Conservation (phyloP, 1,140 invertebrate species). For the Metopolophium dirhodum region DNA sequence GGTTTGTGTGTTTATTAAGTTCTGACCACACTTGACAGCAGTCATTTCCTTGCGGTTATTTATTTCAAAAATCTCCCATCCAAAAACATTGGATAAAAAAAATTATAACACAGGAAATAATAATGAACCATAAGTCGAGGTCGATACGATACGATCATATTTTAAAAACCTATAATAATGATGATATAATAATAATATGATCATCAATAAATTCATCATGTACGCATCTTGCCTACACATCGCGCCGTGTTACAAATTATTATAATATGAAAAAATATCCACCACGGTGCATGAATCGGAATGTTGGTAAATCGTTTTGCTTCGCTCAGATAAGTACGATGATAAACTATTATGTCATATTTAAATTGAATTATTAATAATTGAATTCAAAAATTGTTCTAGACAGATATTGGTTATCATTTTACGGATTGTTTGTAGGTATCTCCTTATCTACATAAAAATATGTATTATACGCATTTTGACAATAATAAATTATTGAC, state of each 20-base stretch:
- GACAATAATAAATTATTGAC: neutral
- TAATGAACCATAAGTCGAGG: neutral
- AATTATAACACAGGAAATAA: neutral
- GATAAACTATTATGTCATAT: neutral
- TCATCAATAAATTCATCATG: neutral
- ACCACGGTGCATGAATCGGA: neutral
- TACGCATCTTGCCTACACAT: neutral
- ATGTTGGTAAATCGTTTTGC: neutral
- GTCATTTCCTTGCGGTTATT: neutral
- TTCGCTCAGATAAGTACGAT: neutral
- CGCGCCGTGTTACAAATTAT: neutral
- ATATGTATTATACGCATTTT: neutral
- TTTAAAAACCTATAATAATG: neutral
- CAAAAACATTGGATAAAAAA: neutral
- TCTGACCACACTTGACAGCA: neutral
- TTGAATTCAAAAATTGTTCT: neutral
- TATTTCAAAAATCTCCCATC: neutral
- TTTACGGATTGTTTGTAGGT: neutral
- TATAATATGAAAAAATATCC: neutral
- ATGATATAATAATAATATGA: neutral
- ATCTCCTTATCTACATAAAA: neutral
- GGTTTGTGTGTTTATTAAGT: neutral
- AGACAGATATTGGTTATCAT: neutral
- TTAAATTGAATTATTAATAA: neutral
- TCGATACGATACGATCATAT: neutral